Conservation (phyloP, 2,797 vertebrate species). For the Thunnus albacares region DNA sequence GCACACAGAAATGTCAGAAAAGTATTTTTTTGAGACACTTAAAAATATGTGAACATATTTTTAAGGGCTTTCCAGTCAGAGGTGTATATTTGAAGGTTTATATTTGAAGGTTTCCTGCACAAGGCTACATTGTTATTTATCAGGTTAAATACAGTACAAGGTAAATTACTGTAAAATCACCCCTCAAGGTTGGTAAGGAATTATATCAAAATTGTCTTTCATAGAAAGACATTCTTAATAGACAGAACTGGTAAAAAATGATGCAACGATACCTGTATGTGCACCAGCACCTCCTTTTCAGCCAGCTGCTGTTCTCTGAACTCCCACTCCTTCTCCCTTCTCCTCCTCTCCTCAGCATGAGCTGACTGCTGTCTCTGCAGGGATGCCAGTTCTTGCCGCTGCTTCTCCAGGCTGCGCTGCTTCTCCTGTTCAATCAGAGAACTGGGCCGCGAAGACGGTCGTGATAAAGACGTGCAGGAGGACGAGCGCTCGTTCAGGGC, state of each 20-base stretch:
- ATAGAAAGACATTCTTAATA: slow-evolving; percentile 3
- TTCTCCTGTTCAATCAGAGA: slow-evolving; percentile 97
- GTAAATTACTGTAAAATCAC: slow-evolving; percentile 4
- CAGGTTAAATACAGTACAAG: background rate
- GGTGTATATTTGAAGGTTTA: background rate
- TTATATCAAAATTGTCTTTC: slow-evolving; percentile 1
- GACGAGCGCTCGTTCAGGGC: slow-evolving; percentile 87
- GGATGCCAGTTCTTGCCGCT: slow-evolving; percentile 94
- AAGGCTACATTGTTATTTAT: background rate
- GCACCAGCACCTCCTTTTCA: slow-evolving; percentile 85
- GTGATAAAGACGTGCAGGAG: slow-evolving; percentile 74
- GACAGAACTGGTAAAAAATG: background rate
- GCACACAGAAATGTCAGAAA: too few species aligned
- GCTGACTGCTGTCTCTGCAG: slow-evolving; percentile 93
- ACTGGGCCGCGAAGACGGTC: slow-evolving; percentile 84
- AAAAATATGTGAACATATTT: too few species aligned
- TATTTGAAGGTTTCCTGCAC: slow-evolving; percentile 1
- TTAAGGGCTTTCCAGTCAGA: background rate
- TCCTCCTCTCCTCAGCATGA: slow-evolving; percentile 90
- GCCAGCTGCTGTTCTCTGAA: slow-evolving; percentile 87
- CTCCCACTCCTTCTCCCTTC: slow-evolving; percentile 91
- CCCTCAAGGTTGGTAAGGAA: background rate
- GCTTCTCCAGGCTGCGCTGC: slow-evolving; percentile 96
- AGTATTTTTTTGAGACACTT: too few species aligned
- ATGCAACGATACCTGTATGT: slow-evolving; percentile 69